Evolutionary conservation across 53 echinoderm and acorn worm species (phyloP), one percentile per base, ranked within the genome.

Genomic region (Arbacia lixula): DNA sequence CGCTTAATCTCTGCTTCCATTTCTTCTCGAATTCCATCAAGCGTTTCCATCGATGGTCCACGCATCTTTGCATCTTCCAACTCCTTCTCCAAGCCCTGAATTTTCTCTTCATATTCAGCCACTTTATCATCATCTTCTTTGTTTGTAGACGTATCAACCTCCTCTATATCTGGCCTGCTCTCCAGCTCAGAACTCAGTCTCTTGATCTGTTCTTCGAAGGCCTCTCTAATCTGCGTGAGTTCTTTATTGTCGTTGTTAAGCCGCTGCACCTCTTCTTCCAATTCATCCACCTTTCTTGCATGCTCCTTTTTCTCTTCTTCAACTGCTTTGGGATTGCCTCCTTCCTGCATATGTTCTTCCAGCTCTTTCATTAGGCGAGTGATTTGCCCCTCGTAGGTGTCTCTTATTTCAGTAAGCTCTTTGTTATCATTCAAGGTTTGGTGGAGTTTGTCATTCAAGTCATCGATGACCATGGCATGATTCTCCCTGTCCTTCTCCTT

Each of bases 1-100:
- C 80, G 57, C 34, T 84, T 87, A 34, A 93, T 75, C 36, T 96
- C 91, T n/a, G 89, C 93, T 62, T 56, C 71, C 17, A 91, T 60
- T 30, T 57, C 67, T 39, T 75, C 37, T 53, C 91, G 80, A 21
- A 93, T 53, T 38, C 53, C 84, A 10, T 84, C 68, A 22, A 84
- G 37, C 52, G 30, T 42, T 49, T 81, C 82, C 41, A 63, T 28
- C 0, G 82, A 81, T 39, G 82, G 82, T 30, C 82, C 82, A 49
- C 64, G 62, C 32, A 43, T 21, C 82, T 63, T 81, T 28, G 28
- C 17, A 53, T 83, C 72, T 41, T 82, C 88, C 38, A 69, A 34
- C 53, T 85, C 50, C 12, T 32, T 50, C 71, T 73, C 12, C 43
- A 88, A 28, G 24, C 34, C 25, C 29, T 72, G 56, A n/a, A 83